Percentiles rank a stretch among this genome's conserved stretches.
These are phyloP conservation scores for Temnothorax unifasciatus DNA, from an alignment of 2,888 invertebrate genomes.

Conservation along the genomic window DNA sequence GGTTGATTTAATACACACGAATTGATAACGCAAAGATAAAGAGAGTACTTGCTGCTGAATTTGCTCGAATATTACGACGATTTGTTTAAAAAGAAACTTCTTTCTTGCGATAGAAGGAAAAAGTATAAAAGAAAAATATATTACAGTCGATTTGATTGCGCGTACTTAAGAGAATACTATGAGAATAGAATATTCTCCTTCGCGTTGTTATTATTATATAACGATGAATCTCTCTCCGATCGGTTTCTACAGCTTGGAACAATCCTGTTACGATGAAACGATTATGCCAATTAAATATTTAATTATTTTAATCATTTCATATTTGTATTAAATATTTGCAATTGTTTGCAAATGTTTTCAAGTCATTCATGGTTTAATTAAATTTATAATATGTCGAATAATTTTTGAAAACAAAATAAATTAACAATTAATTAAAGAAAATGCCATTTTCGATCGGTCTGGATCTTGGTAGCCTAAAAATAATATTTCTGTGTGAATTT, in stretches of 20 bases:
- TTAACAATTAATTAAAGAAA: no score
- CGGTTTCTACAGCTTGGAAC: background rate
- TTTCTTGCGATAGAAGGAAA: no score
- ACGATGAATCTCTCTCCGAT: background rate
- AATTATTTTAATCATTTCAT: slow-evolving; percentile 3
- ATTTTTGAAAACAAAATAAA: background rate
- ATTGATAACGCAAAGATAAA: slow-evolving; percentile 12
- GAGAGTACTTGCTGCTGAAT: background rate
- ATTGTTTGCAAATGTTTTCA: background rate
- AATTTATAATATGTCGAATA: background rate
- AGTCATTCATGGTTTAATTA: background rate
- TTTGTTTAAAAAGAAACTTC: background rate
- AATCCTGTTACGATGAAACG: slow-evolving; percentile 9
- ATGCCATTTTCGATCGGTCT: no score
- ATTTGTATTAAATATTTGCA: background rate
- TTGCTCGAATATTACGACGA: background rate
- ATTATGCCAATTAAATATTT: slow-evolving; percentile 7
- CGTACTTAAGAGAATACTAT: background rate
- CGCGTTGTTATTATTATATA: background rate
- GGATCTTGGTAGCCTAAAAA: no score
- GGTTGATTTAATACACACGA: slow-evolving; percentile 16
- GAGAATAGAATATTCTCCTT: slow-evolving; percentile 5
- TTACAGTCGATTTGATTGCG: background rate
- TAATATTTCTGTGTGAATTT: no score
- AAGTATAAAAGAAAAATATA: background rate